Conservation (phyloP, 2,888 invertebrate species). For the Scelioninae gen. 2 region DNA sequence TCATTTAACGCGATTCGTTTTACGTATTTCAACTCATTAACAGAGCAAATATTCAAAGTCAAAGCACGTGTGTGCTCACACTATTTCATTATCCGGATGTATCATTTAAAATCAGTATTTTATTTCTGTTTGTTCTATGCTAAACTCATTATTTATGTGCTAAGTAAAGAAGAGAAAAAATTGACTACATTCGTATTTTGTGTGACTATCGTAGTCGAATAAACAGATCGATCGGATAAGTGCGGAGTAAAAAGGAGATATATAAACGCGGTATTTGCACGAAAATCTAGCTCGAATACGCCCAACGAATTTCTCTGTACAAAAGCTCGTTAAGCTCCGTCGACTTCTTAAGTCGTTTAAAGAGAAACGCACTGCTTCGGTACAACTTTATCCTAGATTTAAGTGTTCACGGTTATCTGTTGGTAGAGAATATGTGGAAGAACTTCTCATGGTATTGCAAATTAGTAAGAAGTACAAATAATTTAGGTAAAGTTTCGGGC, state of each 20-base stretch:
- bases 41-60: no score
- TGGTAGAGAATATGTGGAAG: slow-evolving; percentile 40
- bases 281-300: slow-evolving; percentile 55
- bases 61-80: no score
- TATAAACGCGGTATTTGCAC: slow-evolving; percentile 57
- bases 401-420: slow-evolving; percentile 52
- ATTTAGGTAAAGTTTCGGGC: slow-evolving; percentile 18
- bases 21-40: no score
- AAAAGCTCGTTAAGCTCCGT: slow-evolving; percentile 59
- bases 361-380: slow-evolving; percentile 55
- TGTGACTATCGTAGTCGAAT: slow-evolving; percentile 51
- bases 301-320: slow-evolving; percentile 54
- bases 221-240: slow-evolving; percentile 58
- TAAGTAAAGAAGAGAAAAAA: slow-evolving; percentile 22
- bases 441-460: slow-evolving; percentile 47
- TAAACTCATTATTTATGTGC: slow-evolving; percentile 34
- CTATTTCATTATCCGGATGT: no score
- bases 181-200: slow-evolving; percentile 45
- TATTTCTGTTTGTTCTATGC: background rate
- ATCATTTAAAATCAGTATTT: no score
- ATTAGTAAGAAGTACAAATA: slow-evolving; percentile 48
- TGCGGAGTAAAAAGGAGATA: slow-evolving; percentile 50
- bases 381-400: slow-evolving; percentile 58
- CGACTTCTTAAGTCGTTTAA: slow-evolving; percentile 59
- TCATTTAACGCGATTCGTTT: no score